Base-by-base conservation (phyloP, 2,797 vertebrate genomes). In the Chelon auratus region DNA sequence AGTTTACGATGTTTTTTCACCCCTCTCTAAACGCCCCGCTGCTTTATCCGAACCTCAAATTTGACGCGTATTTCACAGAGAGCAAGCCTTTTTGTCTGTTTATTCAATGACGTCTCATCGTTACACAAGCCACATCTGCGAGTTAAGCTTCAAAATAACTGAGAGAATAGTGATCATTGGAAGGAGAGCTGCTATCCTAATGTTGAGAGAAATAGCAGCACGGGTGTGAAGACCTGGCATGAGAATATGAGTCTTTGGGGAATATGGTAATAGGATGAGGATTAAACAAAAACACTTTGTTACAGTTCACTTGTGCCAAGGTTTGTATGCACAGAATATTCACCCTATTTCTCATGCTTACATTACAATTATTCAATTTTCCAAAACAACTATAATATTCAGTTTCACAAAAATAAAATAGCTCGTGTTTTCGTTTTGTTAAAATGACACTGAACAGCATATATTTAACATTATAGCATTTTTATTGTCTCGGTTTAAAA, bases 191-290 rank as follows among this genome's bases (percentile, higher is more conserved):
- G 66, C 71, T 43, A 64, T 64, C 17, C 55, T 54, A 58, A 67
- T 37, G 54, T 36, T 75, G 57, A 71, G 72, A 74, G 42, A 69
- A 61, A 75, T 30, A 72, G 58, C 52, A 68, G 68, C 54, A 56
- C 59, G 63, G 48, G 68, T 82, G 62, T 55, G 60, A 82, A 55
- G 62, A 72, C 66, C 74, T 81, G 83, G 69, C 68, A 84, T 84
- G 80, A 57, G 80, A 82, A 86, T 77, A 52, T 6, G 59, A 80
- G 71, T 78, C 72, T 74, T 75, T 78, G 58, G 78, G 75, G 80
- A 78, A 86, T 82, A 85, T 78, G 75, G 57, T 87, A 85, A 86
- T 81, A 75, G 52, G 68, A 81, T 72, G 62, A 75, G 73, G 80
- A 84, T 81, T 82, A 85, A 72, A 82, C 60, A 73, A 64, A 78